Conservation (phyloP, 2,888 invertebrate species). For the Eubasilissa splendida region DNA sequence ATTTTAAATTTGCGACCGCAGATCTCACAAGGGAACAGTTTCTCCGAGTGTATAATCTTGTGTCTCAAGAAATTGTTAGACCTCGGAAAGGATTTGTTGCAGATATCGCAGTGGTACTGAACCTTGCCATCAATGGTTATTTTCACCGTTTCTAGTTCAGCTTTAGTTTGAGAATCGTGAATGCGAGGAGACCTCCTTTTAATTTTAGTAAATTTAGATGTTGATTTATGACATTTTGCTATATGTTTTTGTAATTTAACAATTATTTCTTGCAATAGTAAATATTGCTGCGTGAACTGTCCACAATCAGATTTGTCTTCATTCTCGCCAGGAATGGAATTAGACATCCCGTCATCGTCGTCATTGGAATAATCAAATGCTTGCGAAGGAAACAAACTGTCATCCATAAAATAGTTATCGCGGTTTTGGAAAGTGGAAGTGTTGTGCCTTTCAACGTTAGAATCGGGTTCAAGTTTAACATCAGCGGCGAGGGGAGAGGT, state of each 20-base stretch:
- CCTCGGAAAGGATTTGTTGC: slow-evolving; percentile 75
- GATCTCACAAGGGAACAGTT: slow-evolving; percentile 77
- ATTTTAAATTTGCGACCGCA: slow-evolving; percentile 67
- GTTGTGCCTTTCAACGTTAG: slow-evolving; percentile 19
- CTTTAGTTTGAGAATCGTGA: slow-evolving; percentile 64
- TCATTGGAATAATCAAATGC: slow-evolving; percentile 9
- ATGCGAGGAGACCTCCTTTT: slow-evolving; percentile 49
- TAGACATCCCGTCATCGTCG: background rate
- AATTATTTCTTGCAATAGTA: slow-evolving; percentile 16
- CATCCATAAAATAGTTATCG: slow-evolving; percentile 19
- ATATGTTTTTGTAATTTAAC: slow-evolving; percentile 29
- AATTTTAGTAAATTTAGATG: slow-evolving; percentile 12
- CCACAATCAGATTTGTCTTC: background rate
- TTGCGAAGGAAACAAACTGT: slow-evolving; percentile 21
- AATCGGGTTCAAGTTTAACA: slow-evolving; percentile 30
- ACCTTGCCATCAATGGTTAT: slow-evolving; percentile 69
- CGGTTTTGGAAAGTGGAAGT: slow-evolving; percentile 3
- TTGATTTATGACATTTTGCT: slow-evolving; percentile 19
- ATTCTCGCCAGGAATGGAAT: background rate
- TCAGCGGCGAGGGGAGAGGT: slow-evolving; percentile 20
- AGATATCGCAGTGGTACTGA: slow-evolving; percentile 73
- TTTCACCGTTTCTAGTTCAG: slow-evolving; percentile 63
- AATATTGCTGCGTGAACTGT: slow-evolving; percentile 19
- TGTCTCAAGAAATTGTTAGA: slow-evolving; percentile 77
- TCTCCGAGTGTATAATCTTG: slow-evolving; percentile 77